Evolutionary conservation across 2,888 invertebrate species (phyloP), one percentile per base, ranked within the genome.

Genomic region (Brenthis daphne): DNA sequence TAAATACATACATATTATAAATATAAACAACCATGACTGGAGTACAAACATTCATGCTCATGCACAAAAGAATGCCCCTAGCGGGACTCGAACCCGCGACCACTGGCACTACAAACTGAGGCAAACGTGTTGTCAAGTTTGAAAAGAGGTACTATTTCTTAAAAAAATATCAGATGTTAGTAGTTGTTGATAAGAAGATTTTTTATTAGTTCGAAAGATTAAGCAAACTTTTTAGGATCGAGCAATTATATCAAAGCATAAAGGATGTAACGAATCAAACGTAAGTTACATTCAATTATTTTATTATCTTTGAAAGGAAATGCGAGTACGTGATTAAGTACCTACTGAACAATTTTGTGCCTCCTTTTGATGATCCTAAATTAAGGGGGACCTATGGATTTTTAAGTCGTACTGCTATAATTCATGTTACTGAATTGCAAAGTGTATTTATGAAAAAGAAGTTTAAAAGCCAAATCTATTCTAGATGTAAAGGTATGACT

Each of bases 271-370:
- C 58, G 54, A 60, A 48, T 20, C 47, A 66, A 54, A 57, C 51
- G 47, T 55, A 48, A 57, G 14, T 24, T 51, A 67, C 58, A 57
- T 67, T 70, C 51, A 67, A 58, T 67, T 58, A 64, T 48, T 60
- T 37, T 50, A 61, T 64, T 50, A 64, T 63, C 58, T 53, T 57
- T 55, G 56, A 67, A 73, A 74, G 74, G 74, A 70, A 71, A 67
- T 66, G 69, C 64, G 57, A 67, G 69, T 64, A 73, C 70, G 70
- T 74, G 70, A 68, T 74, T 69, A 64, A 56, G 56, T 55, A 63
- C 37, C 37, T 43, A 43, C 51, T 67, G 51, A 67, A 67, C 63
- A 16, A 56, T 43, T 51, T 56, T 43, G 56, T 67, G 43, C 43
- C 13, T 63, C 58, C 51, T 64, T 64, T 68, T 68, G 68, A 70